These are phyloP conservation scores for Procambarus clarkii DNA, from an alignment of 1,140 invertebrate genomes.

Conservation along the genomic window DNA sequence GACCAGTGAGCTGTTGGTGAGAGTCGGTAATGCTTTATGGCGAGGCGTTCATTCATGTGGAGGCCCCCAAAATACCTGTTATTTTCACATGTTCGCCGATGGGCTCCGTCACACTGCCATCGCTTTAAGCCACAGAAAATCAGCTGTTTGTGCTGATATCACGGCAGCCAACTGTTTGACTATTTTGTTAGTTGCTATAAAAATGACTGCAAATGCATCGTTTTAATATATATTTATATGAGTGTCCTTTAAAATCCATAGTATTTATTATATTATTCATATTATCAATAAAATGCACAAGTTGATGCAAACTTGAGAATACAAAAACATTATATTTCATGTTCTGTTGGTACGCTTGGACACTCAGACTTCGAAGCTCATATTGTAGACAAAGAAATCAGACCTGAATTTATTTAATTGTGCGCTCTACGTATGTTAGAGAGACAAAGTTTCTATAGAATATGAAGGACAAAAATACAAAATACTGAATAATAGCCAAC, in stretches of 20 bases:
- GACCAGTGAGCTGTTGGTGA: neutral
- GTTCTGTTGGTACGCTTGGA: neutral
- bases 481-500: neutral
- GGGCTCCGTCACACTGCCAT: neutral
- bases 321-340: neutral
- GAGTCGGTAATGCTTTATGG: neutral
- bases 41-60: neutral
- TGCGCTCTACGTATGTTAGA: neutral
- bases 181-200: neutral
- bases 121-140: constrained; percentile 21
- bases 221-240: neutral
- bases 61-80: constrained; percentile 8
- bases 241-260: neutral
- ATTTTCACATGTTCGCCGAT: constrained; percentile 5
- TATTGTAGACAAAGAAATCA: constrained; percentile 34
- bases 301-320: neutral
- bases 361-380: neutral
- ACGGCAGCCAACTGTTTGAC: neutral
- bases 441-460: neutral
- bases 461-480: neutral
- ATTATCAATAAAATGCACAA: neutral
- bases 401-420: neutral
- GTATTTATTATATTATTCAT: neutral
- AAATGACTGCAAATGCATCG: neutral
- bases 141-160: constrained; percentile 31